Percentiles rank a stretch among this genome's conserved stretches.
These are phyloP conservation scores for Coturnix japonica DNA, from an alignment of 2,113 vertebrate species.

Conservation along the genomic window DNA sequence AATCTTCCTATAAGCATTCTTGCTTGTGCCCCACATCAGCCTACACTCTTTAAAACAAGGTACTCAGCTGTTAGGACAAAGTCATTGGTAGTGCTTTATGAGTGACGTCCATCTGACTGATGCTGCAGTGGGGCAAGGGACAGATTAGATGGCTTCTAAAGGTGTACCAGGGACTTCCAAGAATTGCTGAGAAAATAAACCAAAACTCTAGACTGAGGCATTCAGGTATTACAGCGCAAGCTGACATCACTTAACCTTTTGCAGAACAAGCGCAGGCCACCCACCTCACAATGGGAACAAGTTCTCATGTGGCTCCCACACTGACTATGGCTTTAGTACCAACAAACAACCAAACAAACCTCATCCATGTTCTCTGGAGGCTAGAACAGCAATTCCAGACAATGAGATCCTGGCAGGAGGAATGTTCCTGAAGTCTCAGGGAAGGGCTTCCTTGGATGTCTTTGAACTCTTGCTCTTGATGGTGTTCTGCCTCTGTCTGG, in stretches of 20 bases:
- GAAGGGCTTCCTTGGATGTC: neutral
- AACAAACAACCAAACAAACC: neutral
- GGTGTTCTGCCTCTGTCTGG: neutral
- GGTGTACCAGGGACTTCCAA: neutral
- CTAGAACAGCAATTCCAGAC: neutral
- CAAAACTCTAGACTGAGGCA: neutral
- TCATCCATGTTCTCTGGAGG: neutral
- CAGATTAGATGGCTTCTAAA: neutral
- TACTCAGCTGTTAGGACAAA: neutral
- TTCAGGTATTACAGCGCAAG: neutral
- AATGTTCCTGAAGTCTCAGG: neutral
- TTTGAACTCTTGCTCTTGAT: neutral
- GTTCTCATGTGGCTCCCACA: neutral
- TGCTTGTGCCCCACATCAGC: neutral
- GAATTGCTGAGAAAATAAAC: conserved; percentile 6
- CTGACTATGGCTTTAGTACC: neutral
- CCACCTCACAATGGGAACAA: neutral
- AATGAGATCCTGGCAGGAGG: neutral
- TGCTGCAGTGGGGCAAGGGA: neutral
- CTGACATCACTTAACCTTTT: neutral
- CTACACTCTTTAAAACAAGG: neutral
- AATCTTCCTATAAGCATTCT: neutral
- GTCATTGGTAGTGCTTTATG: neutral
- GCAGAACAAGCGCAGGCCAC: neutral
- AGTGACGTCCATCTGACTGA: neutral